These are phyloP conservation scores for Drosophila fulvimacula DNA, from an alignment of 2,888 invertebrate genomes.

Conservation along the genomic window DNA sequence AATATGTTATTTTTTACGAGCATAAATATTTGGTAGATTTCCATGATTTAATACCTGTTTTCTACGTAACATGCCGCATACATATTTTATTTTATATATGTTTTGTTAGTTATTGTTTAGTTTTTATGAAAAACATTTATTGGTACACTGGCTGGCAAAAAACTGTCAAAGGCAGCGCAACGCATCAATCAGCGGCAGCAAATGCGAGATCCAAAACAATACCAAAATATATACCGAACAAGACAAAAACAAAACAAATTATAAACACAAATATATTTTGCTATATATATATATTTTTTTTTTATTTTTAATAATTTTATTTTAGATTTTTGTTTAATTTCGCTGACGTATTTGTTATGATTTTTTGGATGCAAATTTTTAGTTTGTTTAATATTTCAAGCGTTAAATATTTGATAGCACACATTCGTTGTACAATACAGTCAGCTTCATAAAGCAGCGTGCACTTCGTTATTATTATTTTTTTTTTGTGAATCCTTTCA, in stretches of 20 bases:
- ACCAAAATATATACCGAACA: not conserved
- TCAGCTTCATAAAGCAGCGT: constrained; percentile 61
- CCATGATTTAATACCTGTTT: constrained; percentile 49
- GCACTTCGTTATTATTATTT: not conserved
- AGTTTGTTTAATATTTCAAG: constrained; percentile 73
- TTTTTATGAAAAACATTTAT: constrained; percentile 63
- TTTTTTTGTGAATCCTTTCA: constrained; percentile 29
- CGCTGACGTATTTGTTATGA: constrained; percentile 30
- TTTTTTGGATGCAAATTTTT: constrained; percentile 54
- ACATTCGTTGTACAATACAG: constrained; percentile 33
- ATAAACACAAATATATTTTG: constrained; percentile 14
- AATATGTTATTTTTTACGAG: constrained; percentile 19
- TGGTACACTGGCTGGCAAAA: constrained; percentile 47
- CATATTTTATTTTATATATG: constrained; percentile 12
- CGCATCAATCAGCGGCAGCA: constrained; percentile 65
- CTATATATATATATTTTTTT: not conserved
- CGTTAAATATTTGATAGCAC: constrained; percentile 69
- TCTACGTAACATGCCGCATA: constrained; percentile 16
- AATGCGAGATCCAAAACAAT: constrained; percentile 27
- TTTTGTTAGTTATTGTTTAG: constrained; percentile 50
- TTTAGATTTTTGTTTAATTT: constrained; percentile 55
- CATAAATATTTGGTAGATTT: constrained; percentile 40
- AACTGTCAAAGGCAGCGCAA: constrained; percentile 71
- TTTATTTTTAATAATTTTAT: constrained; percentile 32
- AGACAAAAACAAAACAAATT: constrained; percentile 21